Evolutionary conservation across 2,797 vertebrate genomes (phyloP).

Genomic region (Scarus forsteni): DNA sequence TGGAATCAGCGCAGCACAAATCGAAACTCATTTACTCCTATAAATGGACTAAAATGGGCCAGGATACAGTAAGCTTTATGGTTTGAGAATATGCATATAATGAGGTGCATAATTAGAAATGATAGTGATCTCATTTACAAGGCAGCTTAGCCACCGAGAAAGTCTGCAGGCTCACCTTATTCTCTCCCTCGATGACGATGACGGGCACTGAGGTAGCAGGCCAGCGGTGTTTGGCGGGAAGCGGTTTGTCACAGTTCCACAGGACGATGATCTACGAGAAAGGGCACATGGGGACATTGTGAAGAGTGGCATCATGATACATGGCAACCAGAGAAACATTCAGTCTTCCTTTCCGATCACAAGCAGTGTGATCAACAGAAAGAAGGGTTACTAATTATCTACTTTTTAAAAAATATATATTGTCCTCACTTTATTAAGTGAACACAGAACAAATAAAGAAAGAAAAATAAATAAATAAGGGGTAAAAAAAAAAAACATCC

Average conservation of each 20-base stretch:
- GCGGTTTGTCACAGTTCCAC: conserved; percentile 98
- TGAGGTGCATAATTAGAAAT: conserved; percentile 24
- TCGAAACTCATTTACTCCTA: conserved; percentile 68
- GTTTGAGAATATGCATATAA: conserved; percentile 13
- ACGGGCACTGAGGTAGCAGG: conserved; percentile 94
- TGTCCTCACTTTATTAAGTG: too few relatives aligned
- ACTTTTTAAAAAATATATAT: too few relatives aligned
- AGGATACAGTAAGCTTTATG: conserved; percentile 38
- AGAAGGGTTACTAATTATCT: too few relatives aligned
- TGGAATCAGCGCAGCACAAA: conserved; percentile 61
- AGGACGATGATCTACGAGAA: conserved; percentile 89
- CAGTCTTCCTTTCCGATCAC: too few relatives aligned
- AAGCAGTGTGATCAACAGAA: too few relatives aligned
- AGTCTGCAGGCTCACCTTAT: conserved; percentile 89
- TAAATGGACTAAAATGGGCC: conserved; percentile 33
- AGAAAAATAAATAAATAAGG: too few relatives aligned
- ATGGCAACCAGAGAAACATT: too few relatives aligned
- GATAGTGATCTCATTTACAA: conserved; percentile 24
- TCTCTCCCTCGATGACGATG: conserved; percentile 97
- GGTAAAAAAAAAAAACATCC: too few relatives aligned
- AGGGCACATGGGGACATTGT: neutral
- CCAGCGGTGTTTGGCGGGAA: conserved; percentile 97
- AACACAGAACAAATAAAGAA: too few relatives aligned
- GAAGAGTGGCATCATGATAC: too few relatives aligned
- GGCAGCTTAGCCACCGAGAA: neutral